phyloP scores from a whole-genome alignment of 2,113 vertebrate species.

The Pituophis catenifer region DNA sequence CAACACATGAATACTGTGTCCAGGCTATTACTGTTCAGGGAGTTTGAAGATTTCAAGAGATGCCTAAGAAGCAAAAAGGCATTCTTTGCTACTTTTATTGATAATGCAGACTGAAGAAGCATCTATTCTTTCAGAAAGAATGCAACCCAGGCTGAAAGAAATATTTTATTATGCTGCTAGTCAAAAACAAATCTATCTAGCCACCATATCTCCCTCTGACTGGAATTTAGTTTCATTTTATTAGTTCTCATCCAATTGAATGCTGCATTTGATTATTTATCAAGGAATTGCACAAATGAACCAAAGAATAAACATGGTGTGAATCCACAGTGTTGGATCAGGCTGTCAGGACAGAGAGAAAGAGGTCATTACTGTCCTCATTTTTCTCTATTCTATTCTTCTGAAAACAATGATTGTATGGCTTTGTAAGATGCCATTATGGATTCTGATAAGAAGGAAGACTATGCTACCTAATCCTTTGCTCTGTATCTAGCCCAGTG shows the following conservation, averaged over 20 bases:
- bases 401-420: neutral
- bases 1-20: neutral
- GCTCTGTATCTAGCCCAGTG: neutral
- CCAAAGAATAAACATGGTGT: neutral
- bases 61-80: neutral
- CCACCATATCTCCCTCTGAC: neutral
- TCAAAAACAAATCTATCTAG: neutral
- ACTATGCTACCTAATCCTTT: neutral
- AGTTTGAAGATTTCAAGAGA: neutral
- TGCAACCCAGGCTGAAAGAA: neutral
- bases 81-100: neutral
- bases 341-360: neutral
- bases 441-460: neutral
- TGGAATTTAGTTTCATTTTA: neutral
- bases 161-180: neutral
- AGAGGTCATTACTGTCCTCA: neutral
- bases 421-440: neutral
- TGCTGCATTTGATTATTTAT: neutral
- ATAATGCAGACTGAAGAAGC: neutral
- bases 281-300: neutral
- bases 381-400: neutral
- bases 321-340: neutral
- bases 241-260: neutral
- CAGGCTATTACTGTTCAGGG: neutral
- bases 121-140: neutral